Percentiles rank a stretch among this genome's conserved stretches.
These are phyloP conservation scores for Microcebus ravelobensis DNA, from an alignment of 2,113 vertebrate genomes.

Conservation along the genomic window DNA sequence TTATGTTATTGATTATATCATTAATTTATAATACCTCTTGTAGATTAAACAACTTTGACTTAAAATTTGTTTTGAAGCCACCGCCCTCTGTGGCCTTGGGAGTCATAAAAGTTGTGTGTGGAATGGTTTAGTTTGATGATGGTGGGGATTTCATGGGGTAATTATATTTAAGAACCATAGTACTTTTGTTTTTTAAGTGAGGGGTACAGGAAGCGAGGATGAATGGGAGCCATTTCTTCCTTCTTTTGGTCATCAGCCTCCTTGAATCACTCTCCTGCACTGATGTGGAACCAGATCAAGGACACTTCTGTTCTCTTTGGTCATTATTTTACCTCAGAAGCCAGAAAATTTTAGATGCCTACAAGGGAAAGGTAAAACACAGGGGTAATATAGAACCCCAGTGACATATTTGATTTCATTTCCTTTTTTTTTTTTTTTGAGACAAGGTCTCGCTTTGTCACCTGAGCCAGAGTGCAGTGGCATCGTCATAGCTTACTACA, in stretches of 20 bases:
- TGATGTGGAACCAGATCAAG: not conserved
- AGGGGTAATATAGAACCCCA: not conserved
- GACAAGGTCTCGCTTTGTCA: no score
- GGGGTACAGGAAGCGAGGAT: not conserved
- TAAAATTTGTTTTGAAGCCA: not conserved
- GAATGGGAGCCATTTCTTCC: not conserved
- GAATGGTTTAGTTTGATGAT: not conserved
- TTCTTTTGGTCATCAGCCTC: not conserved
- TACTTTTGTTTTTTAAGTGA: conserved; percentile 30
- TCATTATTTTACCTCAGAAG: not conserved
- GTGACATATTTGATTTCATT: not conserved
- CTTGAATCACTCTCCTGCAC: not conserved
- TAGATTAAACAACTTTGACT: conserved; percentile 2
- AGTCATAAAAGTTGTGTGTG: not conserved
- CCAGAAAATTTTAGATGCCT: not conserved
- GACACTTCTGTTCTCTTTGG: not conserved
- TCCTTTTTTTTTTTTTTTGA: no score
- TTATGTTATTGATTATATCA: not conserved
- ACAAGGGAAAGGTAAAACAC: not conserved
- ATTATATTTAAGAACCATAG: not conserved
- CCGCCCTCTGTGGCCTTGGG: not conserved
- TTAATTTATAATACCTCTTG: not conserved
- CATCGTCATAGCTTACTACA: no score
- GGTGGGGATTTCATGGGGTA: not conserved
- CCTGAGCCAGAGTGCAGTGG: no score